Evolutionary conservation across 2,113 vertebrate species (phyloP).

Genomic region (Panthera uncia): DNA sequence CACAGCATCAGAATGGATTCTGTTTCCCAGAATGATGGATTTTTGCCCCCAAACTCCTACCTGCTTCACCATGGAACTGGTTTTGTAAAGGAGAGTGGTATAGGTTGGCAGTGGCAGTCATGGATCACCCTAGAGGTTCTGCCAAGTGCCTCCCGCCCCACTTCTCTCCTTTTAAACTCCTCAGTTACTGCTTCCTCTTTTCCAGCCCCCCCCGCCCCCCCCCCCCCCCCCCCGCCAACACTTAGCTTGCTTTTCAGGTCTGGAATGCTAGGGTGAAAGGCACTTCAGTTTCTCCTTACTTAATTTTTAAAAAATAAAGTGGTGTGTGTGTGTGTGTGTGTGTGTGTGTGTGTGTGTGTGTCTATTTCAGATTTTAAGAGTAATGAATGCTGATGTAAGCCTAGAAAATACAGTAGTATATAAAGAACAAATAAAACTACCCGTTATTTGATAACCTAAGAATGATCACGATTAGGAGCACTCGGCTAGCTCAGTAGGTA

Average conservation of each 20-base stretch:
- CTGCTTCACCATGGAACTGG: neutral
- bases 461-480: neutral
- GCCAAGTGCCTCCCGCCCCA: neutral
- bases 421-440: neutral
- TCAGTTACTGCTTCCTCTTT: neutral
- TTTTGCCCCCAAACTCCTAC: neutral
- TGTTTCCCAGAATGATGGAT: neutral
- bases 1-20: neutral
- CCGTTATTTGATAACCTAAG: neutral
- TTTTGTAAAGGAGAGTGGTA: neutral
- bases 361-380: neutral
- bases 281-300: neutral
- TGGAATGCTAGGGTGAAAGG: neutral
- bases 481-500: neutral
- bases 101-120: neutral
- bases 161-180: neutral
- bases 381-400: neutral
- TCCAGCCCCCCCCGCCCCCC: accelerated
- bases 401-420: neutral
- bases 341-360: neutral
- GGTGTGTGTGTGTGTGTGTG: neutral
- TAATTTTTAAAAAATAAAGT: neutral
- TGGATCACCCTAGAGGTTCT: neutral
- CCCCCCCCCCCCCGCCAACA: accelerated
- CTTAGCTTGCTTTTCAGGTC: neutral